Evolutionary conservation across 1,140 invertebrate genomes (phyloP), one percentile per base, ranked within the genome.

Genomic region (Brachionus paranguensis): DNA sequence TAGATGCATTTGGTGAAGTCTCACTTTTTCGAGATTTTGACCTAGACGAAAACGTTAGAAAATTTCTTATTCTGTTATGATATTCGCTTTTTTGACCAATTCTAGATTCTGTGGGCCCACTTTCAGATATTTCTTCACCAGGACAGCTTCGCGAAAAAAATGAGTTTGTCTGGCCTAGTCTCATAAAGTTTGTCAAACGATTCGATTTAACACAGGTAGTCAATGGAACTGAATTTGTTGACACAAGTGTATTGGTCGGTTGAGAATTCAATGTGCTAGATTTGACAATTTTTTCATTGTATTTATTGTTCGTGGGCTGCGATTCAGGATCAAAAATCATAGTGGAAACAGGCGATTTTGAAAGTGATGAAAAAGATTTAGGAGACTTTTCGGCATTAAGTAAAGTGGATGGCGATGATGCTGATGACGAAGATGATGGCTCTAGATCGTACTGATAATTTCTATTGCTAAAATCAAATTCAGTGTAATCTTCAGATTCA

Each of bases 71-170:
- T 27, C n/a, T 81, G 12, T 81, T 50, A 14, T 68, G 29, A 72
- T 41, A 37, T n/a, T 72, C 68, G 5, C 33, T 72, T 41, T 72
- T 72, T 7, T 29, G 64, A 12, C 14, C 10, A n/a, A 8, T 17
- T 37, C n/a, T 37, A 11, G 29, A 20, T 81, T 81, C 29, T 17
- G 53, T 41, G 37, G 29, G 29, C 24, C 6, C 7, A 68, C 3
- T 72, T 43, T 72, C 29, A 12, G 78, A 33, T 11, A 60, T 24
- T 24, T 81, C 78, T 81, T 81, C 78, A 27, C 78, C 78, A 60
- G 78, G 78, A 68, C 78, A 81, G 14, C 78, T 81, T 5, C 78
- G 78, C 2, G 78, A 81, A 81, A 81, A 81, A 45, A 81, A 81
- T 1, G 53, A 60, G 45, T 43, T 81, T 6, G 53, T 53, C 1